Conservation (phyloP, 2,797 vertebrate species). For the Peromyscus nudipes region DNA sequence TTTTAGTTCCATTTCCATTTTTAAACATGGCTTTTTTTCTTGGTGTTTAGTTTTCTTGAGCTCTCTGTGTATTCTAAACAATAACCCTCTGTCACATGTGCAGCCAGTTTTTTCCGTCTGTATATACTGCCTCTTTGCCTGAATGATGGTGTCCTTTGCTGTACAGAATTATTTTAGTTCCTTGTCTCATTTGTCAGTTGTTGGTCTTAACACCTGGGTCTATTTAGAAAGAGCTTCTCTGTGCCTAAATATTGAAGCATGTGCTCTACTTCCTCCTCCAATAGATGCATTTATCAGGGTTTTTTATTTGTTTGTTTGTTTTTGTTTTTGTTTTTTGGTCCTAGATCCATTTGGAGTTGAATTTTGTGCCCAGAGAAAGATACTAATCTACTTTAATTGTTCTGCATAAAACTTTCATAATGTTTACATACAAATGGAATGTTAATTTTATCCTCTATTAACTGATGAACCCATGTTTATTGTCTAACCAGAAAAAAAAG, state of each 20-base stretch:
- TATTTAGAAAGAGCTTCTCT: background rate
- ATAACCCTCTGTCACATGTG: background rate
- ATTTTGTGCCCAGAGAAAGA: background rate
- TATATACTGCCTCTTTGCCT: background rate
- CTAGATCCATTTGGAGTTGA: background rate
- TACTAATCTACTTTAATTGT: background rate
- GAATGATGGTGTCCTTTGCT: background rate
- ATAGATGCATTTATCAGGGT: too few species aligned
- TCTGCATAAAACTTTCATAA: background rate
- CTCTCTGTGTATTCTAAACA: background rate
- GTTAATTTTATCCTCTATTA: constrained; percentile 29
- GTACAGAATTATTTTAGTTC: background rate
- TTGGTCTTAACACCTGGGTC: background rate
- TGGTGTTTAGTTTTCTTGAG: background rate
- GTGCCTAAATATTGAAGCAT: background rate
- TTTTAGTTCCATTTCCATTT: background rate
- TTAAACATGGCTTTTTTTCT: background rate
- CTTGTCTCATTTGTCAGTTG: background rate
- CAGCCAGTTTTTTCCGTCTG: background rate
- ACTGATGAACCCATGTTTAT: background rate
- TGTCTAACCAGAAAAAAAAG: background rate
- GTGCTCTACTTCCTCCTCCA: background rate
- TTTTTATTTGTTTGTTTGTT: background rate
- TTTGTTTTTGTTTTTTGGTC: background rate
- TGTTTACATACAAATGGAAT: constrained; percentile 2